Conservation (phyloP, 2,888 invertebrate species). For the Cantharis flavilabris region DNA sequence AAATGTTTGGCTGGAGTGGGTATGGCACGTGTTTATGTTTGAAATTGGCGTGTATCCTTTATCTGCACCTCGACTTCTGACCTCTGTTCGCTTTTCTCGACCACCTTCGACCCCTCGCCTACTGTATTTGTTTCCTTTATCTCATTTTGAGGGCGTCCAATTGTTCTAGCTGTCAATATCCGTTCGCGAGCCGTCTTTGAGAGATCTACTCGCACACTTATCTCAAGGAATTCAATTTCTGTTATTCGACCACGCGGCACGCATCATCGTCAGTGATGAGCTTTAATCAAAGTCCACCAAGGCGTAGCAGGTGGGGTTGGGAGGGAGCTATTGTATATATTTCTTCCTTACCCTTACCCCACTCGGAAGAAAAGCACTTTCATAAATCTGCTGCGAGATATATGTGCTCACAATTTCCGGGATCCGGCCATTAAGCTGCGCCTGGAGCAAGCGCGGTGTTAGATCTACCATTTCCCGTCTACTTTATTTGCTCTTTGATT, state of each 20-base stretch:
- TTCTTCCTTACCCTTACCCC: conserved; percentile 50
- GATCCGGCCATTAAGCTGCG: conserved; percentile 79
- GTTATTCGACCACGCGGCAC: conserved; percentile 42
- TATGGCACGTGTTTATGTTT: conserved; percentile 19
- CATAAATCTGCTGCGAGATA: conserved; percentile 89
- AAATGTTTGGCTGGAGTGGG: background rate
- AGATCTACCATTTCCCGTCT: conserved; percentile 49
- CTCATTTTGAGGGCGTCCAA: conserved; percentile 55
- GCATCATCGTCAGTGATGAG: conserved; percentile 34
- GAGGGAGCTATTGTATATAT: conserved; percentile 53
- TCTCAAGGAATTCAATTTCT: conserved; percentile 50
- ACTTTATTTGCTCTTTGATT: conserved; percentile 55
- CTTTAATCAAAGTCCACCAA: conserved; percentile 32
- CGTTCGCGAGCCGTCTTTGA: conserved; percentile 46
- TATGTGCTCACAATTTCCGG: conserved; percentile 90
- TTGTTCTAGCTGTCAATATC: conserved; percentile 58
- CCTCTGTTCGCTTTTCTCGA: conserved; percentile 26
- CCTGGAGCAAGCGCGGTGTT: conserved; percentile 50
- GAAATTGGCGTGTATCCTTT: conserved; percentile 17
- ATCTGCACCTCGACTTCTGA: conserved; percentile 27
- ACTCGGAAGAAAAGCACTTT: conserved; percentile 69
- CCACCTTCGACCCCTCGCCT: conserved; percentile 23
- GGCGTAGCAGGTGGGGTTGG: conserved; percentile 33
- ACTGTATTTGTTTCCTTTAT: conserved; percentile 57
- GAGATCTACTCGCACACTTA: conserved; percentile 44